Evolutionary conservation across 1,140 invertebrate genomes (phyloP), one percentile per base, ranked within the genome.

Genomic region (Pseudoatta argentina): DNA sequence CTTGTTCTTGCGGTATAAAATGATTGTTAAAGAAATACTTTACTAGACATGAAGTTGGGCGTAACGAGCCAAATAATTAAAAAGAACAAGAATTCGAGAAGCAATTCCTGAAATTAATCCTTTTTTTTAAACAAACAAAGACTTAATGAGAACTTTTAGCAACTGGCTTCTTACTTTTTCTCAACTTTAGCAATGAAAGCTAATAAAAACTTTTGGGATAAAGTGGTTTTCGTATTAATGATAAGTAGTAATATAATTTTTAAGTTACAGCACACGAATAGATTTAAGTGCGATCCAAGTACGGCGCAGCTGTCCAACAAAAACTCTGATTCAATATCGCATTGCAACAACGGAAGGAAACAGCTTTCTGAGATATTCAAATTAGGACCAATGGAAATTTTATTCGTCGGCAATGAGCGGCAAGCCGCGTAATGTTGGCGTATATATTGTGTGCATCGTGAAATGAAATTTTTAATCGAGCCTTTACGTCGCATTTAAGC

Each of bases 381-480:
- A 83, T 73, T 39, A 83, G 69, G n/a, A 63, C 79, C 39, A 75
- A 83, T 83, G 67, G 69, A 83, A 61, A 73, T 75, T 73, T 83
- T 83, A 59, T 83, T 83, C 55, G 44, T 69, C 7, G 55, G 69
- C 34, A 48, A 59, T 71, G 30, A 81, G 66, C 63, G 53, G 64
- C 66, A 81, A 71, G 53, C 78, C 53, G 64, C 78, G 66, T 81
- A 81, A 81, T 71, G 16, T 81, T 30, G 48, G 51, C 51, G 34
- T 71, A 71, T 71, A 71, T 81, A 81, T 69, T 81, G 63, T 57
- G 64, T 10, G 48, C 64, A 81, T 71, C 51, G 51, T 71, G 51
- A 81, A 83, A 83, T 75, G 73, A 75, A 83, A 83, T 83, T 83
- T 83, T 75, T 83, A 75, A 83, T 83, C 69, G 69, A 73, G 57